phyloP scores from a whole-genome alignment of 2,888 invertebrate genomes.

The Chloromyia formosa region DNA sequence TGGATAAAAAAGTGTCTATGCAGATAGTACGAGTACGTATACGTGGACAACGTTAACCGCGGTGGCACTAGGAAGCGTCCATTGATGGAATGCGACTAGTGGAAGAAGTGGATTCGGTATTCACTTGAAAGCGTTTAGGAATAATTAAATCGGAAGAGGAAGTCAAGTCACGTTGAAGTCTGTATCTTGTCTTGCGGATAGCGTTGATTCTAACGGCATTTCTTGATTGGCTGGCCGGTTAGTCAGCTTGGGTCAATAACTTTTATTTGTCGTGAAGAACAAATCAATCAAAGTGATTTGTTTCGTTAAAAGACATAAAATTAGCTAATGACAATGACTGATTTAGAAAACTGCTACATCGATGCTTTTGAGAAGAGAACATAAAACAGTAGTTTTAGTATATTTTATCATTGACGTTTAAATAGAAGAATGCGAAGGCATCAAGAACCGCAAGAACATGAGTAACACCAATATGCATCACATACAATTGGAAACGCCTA shows the following conservation, averaged over 20 bases:
- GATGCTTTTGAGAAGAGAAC: too few relatives aligned
- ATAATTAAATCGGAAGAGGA: conserved; percentile 34
- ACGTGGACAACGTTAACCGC: not conserved
- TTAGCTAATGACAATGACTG: too few relatives aligned
- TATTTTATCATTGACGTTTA: too few relatives aligned
- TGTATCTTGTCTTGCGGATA: not conserved
- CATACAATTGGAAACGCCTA: too few relatives aligned
- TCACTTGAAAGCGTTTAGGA: not conserved
- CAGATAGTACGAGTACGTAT: not conserved
- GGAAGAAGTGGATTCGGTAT: conserved; percentile 12
- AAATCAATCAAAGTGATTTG: not conserved
- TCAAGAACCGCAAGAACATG: too few relatives aligned
- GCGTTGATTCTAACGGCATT: too few relatives aligned
- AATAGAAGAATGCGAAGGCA: too few relatives aligned
- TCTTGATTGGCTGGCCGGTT: too few relatives aligned
- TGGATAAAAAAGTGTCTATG: conserved; percentile 6
- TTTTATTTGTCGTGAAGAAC: conserved; percentile 2
- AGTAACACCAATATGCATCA: too few relatives aligned
- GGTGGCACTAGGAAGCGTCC: conserved; percentile 6
- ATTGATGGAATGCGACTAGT: conserved; percentile 10
- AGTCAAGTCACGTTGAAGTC: conserved; percentile 34
- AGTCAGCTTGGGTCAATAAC: conserved; percentile 33
- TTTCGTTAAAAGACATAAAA: not conserved
- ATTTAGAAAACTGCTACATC: too few relatives aligned
- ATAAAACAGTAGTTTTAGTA: too few relatives aligned